Conservation (phyloP, 1,140 invertebrate species). For the Maniola jurtina region DNA sequence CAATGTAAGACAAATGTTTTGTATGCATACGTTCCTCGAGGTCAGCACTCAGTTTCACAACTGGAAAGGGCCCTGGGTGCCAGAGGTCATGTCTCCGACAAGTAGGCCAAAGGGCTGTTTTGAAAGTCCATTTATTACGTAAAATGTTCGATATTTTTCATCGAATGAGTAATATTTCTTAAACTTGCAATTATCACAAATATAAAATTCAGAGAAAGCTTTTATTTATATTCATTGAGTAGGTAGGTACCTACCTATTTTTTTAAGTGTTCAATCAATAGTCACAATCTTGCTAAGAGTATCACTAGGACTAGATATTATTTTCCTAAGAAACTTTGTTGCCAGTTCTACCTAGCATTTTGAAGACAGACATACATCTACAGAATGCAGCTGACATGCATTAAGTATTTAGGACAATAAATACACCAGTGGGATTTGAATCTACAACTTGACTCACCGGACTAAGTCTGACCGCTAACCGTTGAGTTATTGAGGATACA, state of each 20-base stretch:
- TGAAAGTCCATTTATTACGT: constrained; percentile 17
- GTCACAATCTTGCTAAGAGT: no score
- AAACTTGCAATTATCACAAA: constrained; percentile 15
- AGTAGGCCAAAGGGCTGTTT: constrained; percentile 13
- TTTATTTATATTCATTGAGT: neutral
- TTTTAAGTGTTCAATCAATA: no score
- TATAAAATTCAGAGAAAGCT: constrained; percentile 14
- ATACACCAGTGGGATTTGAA: no score
- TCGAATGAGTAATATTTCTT: constrained; percentile 1
- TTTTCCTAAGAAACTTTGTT: no score
- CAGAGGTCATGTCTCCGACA: constrained; percentile 12
- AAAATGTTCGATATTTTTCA: neutral
- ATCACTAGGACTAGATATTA: no score
- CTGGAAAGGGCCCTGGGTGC: constrained; percentile 10
- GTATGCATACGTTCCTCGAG: constrained; percentile 13
- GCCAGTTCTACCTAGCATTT: no score
- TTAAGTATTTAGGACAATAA: no score
- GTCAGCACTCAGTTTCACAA: constrained; percentile 11
- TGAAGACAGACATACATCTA: no score
- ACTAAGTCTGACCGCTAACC: no score
- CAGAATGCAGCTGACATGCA: no score
- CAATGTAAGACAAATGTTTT: constrained; percentile 13
- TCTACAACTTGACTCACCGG: no score
- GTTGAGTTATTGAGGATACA: no score
- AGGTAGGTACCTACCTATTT: neutral